Percentiles rank a stretch among this genome's conserved stretches.
phyloP scores from a whole-genome alignment of 2,113 vertebrate genomes.

The Odobenus rosmarus region DNA sequence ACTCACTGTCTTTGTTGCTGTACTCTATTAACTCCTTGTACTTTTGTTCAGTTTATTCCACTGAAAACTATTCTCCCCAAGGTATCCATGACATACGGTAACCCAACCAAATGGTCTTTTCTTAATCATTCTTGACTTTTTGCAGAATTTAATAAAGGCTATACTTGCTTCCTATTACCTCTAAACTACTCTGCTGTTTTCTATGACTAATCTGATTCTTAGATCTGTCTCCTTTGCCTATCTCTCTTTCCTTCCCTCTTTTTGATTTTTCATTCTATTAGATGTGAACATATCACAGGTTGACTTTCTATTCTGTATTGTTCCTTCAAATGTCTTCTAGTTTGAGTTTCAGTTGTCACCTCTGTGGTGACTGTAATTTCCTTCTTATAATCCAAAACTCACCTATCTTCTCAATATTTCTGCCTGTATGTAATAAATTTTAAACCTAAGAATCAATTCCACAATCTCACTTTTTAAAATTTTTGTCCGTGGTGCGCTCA shows the following conservation, averaged over 20 bases:
- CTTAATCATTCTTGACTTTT: conserved; percentile 3
- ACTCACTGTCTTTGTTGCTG: neutral
- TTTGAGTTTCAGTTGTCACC: conserved; percentile 1
- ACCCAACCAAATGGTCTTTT: neutral
- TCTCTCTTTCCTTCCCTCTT: conserved; percentile 2
- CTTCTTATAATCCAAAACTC: neutral
- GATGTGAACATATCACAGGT: neutral
- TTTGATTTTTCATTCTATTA: conserved; percentile 21
- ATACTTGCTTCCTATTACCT: conserved; percentile 20
- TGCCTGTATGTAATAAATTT: neutral
- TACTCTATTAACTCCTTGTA: neutral
- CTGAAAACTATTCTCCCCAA: conserved; percentile 26
- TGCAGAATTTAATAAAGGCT: neutral
- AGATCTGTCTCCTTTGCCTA: neutral
- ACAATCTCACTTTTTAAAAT: neutral
- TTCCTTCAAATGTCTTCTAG: neutral
- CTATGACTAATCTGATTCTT: neutral
- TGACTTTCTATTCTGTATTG: conserved; percentile 23
- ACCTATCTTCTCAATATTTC: conserved; percentile 14
- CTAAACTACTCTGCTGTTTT: neutral
- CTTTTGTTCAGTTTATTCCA: neutral
- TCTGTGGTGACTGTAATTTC: conserved; percentile 8
- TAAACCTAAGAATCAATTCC: conserved; percentile 33
- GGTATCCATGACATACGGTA: neutral
- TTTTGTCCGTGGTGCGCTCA: neutral